Percentiles rank a stretch among this genome's conserved stretches.
phyloP scores from a whole-genome alignment of 2,797 vertebrate genomes.

The Pogonophryne albipinna region DNA sequence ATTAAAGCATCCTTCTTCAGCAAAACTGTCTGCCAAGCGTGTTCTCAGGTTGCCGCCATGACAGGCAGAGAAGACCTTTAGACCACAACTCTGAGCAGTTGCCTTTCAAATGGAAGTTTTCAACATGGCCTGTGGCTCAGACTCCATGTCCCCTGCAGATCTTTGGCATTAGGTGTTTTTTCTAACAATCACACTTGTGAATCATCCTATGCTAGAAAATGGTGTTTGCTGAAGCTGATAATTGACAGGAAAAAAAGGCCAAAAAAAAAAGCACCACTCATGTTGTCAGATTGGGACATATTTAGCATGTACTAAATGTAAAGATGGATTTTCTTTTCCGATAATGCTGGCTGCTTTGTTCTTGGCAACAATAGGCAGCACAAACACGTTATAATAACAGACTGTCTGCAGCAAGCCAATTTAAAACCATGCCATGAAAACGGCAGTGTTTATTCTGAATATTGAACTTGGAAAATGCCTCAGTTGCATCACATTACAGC shows the following conservation, averaged over 20 bases:
- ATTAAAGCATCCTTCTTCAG: not conserved
- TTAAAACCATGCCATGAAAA: slow-evolving; percentile 31
- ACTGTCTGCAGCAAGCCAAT: slow-evolving; percentile 42
- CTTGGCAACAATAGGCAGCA: slow-evolving; percentile 39
- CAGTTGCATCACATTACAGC: slow-evolving; percentile 45
- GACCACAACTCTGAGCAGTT: slow-evolving; percentile 1
- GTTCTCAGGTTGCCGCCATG: not conserved
- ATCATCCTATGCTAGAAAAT: not conserved
- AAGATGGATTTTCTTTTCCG: slow-evolving; percentile 49
- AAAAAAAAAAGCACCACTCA: not conserved
- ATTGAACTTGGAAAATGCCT: slow-evolving; percentile 46
- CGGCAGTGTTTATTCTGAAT: slow-evolving; percentile 42
- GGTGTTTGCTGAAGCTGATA: not conserved
- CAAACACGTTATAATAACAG: slow-evolving; percentile 42
- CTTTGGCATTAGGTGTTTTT: not conserved
- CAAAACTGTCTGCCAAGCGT: not conserved
- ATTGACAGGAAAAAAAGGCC: not conserved
- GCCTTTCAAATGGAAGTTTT: not conserved
- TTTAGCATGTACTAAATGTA: slow-evolving; percentile 30
- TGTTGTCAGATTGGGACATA: not conserved
- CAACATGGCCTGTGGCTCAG: not conserved
- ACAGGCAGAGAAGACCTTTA: not conserved
- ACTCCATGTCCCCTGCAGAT: not conserved
- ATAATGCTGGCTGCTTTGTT: slow-evolving; percentile 29
- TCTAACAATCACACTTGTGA: not conserved